Evolutionary conservation across 2,888 invertebrate genomes (phyloP), one percentile per base, ranked within the genome.

Genomic region (Nycteola revayana): DNA sequence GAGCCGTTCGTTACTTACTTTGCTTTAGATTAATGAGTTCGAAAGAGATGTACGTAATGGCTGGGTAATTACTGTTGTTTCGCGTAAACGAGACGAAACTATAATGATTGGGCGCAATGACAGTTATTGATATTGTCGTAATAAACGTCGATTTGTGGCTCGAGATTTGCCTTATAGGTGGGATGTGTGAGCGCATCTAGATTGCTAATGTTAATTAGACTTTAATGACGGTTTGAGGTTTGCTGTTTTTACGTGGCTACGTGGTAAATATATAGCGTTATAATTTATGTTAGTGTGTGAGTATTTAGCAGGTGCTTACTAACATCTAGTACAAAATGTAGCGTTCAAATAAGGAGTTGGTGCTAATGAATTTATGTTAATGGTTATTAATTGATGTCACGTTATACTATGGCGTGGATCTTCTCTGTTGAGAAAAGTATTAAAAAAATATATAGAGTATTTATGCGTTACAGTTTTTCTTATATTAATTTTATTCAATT

Each of bases 61-160:
- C 63, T 53, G 32, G 39, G 77, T 81, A 87, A 87, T 87, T 88
- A 86, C 73, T 67, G 66, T 61, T 62, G 69, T 67, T 72, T 71
- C 65, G 84, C 73, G 82, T 75, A 84, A 87, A 82, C 80, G 86
- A 81, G 85, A 86, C 79, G 75, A 75, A 75, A 69, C 73, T 79
- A 81, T 78, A 73, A 80, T 79, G 81, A 83, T 84, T 77, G 75
- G 73, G 58, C 50, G 69, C 75, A 83, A 78, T 83, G 85, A 85
- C 84, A 85, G 82, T 78, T 82, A 85, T 86, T 84, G 82, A 86
- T 85, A 84, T 72, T 75, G 75, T 76, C 66, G 72, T 79, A 78
- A 75, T 77, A 75, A 71, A 74, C 60, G 69, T 49, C 64, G 70
- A 75, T 75, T 79, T 75, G 74, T 60, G 67, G 61, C 58, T 47